Evolutionary conservation across 2,113 vertebrate species (phyloP), one percentile per base, ranked within the genome.

Genomic region (Symphodus melops): DNA sequence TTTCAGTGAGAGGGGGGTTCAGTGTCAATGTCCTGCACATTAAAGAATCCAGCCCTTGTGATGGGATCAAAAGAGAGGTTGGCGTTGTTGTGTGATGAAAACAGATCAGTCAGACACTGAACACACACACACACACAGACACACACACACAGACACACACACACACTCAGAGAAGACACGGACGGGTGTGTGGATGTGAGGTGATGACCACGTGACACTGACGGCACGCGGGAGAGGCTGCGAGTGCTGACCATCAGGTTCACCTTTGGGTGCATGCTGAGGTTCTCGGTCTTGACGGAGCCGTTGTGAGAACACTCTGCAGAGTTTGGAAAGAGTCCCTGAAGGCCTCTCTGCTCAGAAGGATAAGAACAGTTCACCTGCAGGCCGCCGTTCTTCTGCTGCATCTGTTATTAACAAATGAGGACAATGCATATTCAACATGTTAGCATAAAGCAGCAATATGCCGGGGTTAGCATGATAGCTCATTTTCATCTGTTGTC

Each of bases 181-280:
- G 81, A 86, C 51, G 9, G 60, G 70, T 58, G 68, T 7, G 76
- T 86, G 84, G 65, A 72, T 20, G 79, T 82, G 76, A 73, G 65
- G 63, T 53, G 77, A 73, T 59, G 72, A 68, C 70, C 44, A 23
- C 55, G 71, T 53, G 23, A 70, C 67, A 62, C 33, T 3, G 51
- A 41, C 54, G 39, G 56, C 44, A 63, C 66, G 39, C 64, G 9
- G 48, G 19, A 25, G 17, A 44, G 1, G 36, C 42, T 36, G 3
- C 41, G 36, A 0, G 10, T 41, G 9, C 16, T 48, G n/a, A 36
- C 17, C 2, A 6, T 23, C 28, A 37, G 21, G 37, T 67, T 73
- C 86, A 96, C 95, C 94, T 96, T 96, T 59, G 92, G 86, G 20
- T 92, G 92, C 51, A 94, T 72, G 19, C 74, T 75, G 53, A 91